Evolutionary conservation across 2,797 vertebrate genomes (phyloP).

Genomic region (Macropus fuliginosus): DNA sequence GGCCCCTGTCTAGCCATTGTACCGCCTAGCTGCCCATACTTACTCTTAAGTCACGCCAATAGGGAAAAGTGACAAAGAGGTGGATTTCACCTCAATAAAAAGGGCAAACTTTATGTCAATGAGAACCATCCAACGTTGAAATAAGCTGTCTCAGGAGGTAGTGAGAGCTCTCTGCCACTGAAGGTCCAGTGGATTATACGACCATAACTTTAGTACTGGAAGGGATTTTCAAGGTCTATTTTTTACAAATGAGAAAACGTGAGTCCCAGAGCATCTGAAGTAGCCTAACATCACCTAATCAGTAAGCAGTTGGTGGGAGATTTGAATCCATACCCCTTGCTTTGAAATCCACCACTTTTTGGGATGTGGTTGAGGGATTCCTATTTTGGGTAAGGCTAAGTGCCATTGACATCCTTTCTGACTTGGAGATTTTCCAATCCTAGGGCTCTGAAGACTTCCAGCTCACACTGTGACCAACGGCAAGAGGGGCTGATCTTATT

Average conservation of each 20-base stretch:
- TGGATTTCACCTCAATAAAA: not conserved
- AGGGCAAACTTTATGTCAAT: not conserved
- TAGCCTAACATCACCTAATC: not conserved
- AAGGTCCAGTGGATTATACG: not conserved
- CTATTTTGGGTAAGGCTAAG: not conserved
- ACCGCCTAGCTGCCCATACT: not conserved
- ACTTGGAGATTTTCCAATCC: not conserved
- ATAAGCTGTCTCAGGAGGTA: not conserved
- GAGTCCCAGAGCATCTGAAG: not conserved
- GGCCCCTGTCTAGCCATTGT: not conserved
- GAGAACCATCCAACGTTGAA: not conserved
- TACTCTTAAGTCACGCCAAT: not conserved
- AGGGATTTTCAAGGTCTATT: not conserved
- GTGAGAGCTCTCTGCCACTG: not conserved
- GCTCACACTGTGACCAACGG: not conserved
- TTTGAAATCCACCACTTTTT: not conserved
- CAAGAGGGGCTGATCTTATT: not conserved
- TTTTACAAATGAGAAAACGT: not conserved
- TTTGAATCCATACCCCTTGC: not conserved
- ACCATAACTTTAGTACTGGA: not conserved
- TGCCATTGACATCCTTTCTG: not conserved
- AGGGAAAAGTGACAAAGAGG: not conserved
- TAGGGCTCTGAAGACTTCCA: not conserved
- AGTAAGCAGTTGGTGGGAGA: not conserved
- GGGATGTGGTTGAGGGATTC: not conserved